phyloP scores from a whole-genome alignment of 2,888 invertebrate species.

The Leucoptera coffeella region DNA sequence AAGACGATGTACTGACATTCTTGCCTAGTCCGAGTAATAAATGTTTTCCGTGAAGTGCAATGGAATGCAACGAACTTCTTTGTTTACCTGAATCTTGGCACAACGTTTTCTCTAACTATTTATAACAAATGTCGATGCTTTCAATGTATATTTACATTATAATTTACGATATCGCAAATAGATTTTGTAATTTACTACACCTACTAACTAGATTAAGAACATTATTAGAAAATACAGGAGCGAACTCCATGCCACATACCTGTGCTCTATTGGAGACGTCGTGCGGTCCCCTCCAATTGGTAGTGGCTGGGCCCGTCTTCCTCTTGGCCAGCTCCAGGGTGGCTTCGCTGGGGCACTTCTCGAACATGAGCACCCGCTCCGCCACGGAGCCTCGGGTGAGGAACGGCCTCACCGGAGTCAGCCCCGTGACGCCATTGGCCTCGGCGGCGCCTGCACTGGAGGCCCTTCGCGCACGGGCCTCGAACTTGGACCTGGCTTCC shows the following conservation, averaged over 20 bases:
- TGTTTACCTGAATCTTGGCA: no score
- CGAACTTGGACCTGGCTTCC: conserved; percentile 43
- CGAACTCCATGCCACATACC: conserved; percentile 14
- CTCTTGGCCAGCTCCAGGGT: conserved; percentile 61
- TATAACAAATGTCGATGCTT: no score
- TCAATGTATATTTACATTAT: no score
- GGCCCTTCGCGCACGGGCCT: conserved; percentile 42
- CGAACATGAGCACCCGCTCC: conserved; percentile 84
- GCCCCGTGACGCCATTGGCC: conserved; percentile 18
- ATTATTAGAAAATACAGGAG: not conserved
- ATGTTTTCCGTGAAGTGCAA: no score
- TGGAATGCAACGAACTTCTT: no score
- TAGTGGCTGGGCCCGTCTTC: conserved; percentile 46
- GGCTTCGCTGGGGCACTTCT: conserved; percentile 79
- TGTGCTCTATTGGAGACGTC: conserved; percentile 50
- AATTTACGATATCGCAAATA: no score
- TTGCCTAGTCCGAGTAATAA: no score
- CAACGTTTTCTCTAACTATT: no score
- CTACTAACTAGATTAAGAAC: not conserved
- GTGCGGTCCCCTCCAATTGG: conserved; percentile 51
- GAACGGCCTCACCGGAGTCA: conserved; percentile 71
- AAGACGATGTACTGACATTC: no score
- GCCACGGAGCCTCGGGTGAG: conserved; percentile 86
- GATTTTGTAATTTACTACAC: no score
- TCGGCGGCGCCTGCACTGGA: conserved; percentile 37